These are phyloP conservation scores for Anastrepha obliqua DNA, from an alignment of 1,140 invertebrate species.

Conservation along the genomic window DNA sequence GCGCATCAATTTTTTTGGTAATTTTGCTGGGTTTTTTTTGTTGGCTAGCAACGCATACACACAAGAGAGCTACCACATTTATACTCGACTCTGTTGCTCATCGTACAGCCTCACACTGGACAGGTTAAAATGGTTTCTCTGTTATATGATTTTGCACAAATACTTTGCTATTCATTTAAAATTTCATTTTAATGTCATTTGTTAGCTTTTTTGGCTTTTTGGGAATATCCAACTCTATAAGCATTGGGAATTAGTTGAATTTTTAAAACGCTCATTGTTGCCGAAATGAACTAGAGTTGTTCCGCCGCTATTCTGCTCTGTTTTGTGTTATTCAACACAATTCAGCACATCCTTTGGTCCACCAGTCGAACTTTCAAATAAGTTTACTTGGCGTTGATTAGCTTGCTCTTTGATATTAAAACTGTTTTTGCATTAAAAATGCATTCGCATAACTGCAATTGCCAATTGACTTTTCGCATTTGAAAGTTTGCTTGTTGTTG, in stretches of 20 bases:
- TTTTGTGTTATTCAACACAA: neutral
- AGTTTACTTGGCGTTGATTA: neutral
- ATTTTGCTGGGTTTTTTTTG: neutral
- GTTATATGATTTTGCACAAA: neutral
- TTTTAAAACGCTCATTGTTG: constrained; percentile 3
- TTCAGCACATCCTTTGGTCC: neutral
- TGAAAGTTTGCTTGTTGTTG: too few relatives aligned
- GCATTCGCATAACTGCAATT: neutral
- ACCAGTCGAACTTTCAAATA: neutral
- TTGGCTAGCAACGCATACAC: neutral
- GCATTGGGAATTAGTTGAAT: constrained; percentile 3
- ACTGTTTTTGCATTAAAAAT: constrained; percentile 32
- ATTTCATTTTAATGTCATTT: neutral
- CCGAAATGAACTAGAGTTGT: neutral
- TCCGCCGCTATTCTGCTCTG: neutral
- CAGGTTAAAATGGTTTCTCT: neutral
- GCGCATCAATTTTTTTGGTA: neutral
- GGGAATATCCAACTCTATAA: neutral
- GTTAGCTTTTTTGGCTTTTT: neutral
- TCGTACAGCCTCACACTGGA: neutral
- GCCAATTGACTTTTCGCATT: neutral
- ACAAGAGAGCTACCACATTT: neutral
- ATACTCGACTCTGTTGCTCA: neutral
- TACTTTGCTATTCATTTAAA: neutral
- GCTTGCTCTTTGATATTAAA: neutral